Conservation (phyloP, 2,888 invertebrate genomes). For the Sinhomidia bicolor region DNA sequence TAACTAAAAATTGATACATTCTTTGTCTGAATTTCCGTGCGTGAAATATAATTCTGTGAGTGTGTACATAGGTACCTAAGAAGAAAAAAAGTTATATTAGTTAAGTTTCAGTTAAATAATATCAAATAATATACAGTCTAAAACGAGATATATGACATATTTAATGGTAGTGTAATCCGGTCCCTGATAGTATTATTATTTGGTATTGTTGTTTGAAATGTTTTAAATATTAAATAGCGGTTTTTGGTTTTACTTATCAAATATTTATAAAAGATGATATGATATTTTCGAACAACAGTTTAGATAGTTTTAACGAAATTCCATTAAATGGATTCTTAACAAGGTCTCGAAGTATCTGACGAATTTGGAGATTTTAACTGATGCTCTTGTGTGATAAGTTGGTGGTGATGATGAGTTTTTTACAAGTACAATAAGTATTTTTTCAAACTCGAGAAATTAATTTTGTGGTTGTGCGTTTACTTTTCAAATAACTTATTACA, state of each 20-base stretch:
- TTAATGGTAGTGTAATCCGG: too few species aligned
- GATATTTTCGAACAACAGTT: too few species aligned
- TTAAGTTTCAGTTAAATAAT: neutral
- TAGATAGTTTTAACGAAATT: too few species aligned
- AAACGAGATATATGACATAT: too few species aligned
- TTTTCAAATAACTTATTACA: neutral
- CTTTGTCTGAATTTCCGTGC: constrained; percentile 2
- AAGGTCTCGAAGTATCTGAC: neutral
- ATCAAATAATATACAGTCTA: neutral
- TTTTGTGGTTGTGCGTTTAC: constrained; percentile 6
- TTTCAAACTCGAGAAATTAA: neutral
- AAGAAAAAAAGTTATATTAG: too few species aligned
- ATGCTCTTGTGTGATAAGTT: constrained; percentile 62
- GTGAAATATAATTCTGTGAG: neutral
- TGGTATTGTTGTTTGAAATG: too few species aligned
- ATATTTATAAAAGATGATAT: too few species aligned
- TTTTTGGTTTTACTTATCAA: too few species aligned
- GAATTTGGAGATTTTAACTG: constrained; percentile 50
- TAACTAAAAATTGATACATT: constrained; percentile 2
- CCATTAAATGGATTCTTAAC: neutral
- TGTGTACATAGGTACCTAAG: neutral
- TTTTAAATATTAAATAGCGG: too few species aligned
- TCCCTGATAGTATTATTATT: too few species aligned
- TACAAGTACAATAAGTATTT: constrained; percentile 49
- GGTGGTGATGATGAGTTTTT: constrained; percentile 63